Base-by-base conservation (phyloP, 2,797 vertebrate genomes). In the Malurus splendens region DNA sequence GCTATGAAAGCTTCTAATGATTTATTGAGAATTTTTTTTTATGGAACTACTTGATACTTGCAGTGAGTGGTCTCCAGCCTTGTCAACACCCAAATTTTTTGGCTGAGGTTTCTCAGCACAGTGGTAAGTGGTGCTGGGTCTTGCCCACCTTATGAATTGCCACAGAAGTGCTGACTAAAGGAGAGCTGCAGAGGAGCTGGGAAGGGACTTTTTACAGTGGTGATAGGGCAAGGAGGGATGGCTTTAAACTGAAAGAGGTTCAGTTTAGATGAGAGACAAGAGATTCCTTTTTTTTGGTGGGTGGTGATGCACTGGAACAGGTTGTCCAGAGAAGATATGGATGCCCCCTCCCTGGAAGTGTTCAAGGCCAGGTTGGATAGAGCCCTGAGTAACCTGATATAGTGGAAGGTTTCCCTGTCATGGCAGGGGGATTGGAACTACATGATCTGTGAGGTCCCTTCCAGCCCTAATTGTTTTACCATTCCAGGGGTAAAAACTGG, bases 1-100 rank as follows among this genome's bases (percentile, higher is more conserved):
- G 66, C 54, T 78, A 32, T 0, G 0, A 83, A 92, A 89, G 23
- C 18, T 82, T 73, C 50, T 74, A 73, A 10, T 71, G 45, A 81
- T 55, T 92, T 86, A 52, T 42, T 15, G 50, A 66, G 42, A 77
- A 10, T 12, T 41, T 80, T 18, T 80, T 90, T 91, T 81, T 0
- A 0, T 3, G 2, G 38, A 68, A 51, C 41, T 41, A 15, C 32
- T 92, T 0, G 0, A 59, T 68, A 51, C 55, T 89, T 30, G 51
- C 45, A 65, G 32, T 28, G 50, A 51, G 28, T 0, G 0, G 59
- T 74, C 17, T 59, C 39, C 39, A 28, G 52, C 48, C 33, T 81
- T 56, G 48, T 28, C 55, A 28, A 67, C 28, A 48, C 74, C 67
- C 70, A 42, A 70, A 41, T 14, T 39, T 91, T 74, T 65, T 73